These are phyloP conservation scores for Odontophorus gujanensis DNA, from an alignment of 2,113 vertebrate genomes.

Conservation along the genomic window DNA sequence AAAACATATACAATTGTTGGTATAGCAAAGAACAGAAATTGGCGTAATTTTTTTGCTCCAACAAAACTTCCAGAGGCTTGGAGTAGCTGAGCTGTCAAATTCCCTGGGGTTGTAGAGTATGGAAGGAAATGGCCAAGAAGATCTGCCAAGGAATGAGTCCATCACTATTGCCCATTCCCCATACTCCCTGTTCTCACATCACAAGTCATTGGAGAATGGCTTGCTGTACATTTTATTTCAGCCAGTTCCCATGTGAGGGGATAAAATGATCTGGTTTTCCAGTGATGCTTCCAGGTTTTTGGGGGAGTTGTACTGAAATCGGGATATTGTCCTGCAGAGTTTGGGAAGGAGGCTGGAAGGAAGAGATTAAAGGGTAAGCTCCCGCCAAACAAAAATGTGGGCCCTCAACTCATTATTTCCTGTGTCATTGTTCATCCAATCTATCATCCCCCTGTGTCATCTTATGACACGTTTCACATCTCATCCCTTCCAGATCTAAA, in stretches of 20 bases:
- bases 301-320: conserved; percentile 65
- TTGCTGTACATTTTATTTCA: conserved; percentile 71
- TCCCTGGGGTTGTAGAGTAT: conserved; percentile 49
- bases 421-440: conserved; percentile 19
- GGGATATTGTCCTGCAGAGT: conserved; percentile 67
- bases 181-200: conserved; percentile 69
- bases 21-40: conserved; percentile 52
- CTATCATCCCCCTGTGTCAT: conserved; percentile 38
- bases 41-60: conserved; percentile 50
- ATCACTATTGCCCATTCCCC: conserved; percentile 66
- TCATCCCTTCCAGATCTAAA: conserved; percentile 19
- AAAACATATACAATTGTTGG: conserved; percentile 16
- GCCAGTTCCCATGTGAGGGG: conserved; percentile 68
- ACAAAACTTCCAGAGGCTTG: conserved; percentile 62
- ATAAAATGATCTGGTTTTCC: conserved; percentile 72
- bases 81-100: conserved; percentile 70
- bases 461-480: conserved; percentile 46
- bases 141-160: conserved; percentile 72
- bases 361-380: conserved; percentile 44
- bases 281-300: conserved; percentile 68
- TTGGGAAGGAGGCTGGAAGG: conserved; percentile 62
- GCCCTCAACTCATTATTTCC: conserved; percentile 53
- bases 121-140: conserved; percentile 68
- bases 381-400: conserved; percentile 25
- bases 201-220: conserved; percentile 72